Percentiles rank a stretch among this genome's conserved stretches.
These are phyloP conservation scores for Dendroctonus valens DNA, from an alignment of 1,140 invertebrate species.

Conservation along the genomic window DNA sequence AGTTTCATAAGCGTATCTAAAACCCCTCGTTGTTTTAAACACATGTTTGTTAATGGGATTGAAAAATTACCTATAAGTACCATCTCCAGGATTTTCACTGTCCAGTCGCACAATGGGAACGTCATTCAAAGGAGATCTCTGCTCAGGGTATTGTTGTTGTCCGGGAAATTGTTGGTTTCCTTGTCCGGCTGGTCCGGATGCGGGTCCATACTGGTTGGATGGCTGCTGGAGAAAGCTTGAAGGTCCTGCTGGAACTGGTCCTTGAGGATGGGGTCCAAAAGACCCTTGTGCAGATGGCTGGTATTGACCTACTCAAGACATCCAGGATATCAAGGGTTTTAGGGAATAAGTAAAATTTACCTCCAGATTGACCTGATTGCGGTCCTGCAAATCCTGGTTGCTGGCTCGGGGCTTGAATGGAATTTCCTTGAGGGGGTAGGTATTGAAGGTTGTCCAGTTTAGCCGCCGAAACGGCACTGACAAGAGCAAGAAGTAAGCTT, in stretches of 20 bases:
- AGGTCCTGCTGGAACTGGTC: no score
- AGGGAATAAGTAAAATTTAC: neutral
- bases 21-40: neutral
- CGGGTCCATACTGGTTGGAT: slow-evolving; percentile 6
- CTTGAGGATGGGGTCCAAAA: neutral
- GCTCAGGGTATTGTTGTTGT: slow-evolving; percentile 14
- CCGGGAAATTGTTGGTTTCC: neutral
- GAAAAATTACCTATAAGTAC: slow-evolving; percentile 33
- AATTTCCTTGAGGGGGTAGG: slow-evolving; percentile 25
- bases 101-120: slow-evolving; percentile 29
- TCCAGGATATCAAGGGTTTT: neutral
- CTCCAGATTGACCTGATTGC: neutral
- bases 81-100: slow-evolving; percentile 32
- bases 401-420: slow-evolving; percentile 5
- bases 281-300: neutral
- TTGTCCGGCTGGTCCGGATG: neutral
- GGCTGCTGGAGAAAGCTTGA: neutral
- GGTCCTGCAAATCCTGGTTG: slow-evolving; percentile 2
- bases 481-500: slow-evolving; percentile 3
- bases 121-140: slow-evolving; percentile 16
- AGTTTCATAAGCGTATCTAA: slow-evolving; percentile 52
- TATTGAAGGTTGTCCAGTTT: slow-evolving; percentile 28
- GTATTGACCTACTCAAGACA: neutral
- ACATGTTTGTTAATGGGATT: no score
- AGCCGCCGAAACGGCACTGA: slow-evolving; percentile 20